A percentile compares a stretch with the other conserved stretches of the same genome.
phyloP scores from a whole-genome alignment of 2,797 vertebrate genomes.

The Micrastur ruficollis region DNA sequence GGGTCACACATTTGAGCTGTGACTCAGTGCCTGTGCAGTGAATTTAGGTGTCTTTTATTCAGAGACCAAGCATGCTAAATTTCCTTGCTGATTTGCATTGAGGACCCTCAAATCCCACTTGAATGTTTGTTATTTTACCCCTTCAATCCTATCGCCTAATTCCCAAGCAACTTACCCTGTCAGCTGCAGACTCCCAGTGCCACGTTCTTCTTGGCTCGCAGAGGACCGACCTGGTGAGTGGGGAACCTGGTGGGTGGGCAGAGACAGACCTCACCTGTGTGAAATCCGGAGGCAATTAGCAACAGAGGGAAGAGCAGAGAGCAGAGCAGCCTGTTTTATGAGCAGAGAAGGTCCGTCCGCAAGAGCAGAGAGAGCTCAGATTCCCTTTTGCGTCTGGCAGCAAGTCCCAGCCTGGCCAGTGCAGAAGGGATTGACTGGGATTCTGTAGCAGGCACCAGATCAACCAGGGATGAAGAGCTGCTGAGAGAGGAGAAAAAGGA shows the following conservation, averaged over 20 bases:
- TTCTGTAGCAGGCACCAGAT: neutral
- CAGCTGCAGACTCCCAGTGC: neutral
- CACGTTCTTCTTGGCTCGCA: accelerated
- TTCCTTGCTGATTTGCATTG: neutral
- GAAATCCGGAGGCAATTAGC: neutral
- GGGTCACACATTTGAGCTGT: neutral
- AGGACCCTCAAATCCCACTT: neutral
- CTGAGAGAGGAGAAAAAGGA: neutral
- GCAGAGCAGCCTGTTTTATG: neutral
- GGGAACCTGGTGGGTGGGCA: neutral
- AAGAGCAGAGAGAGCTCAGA: neutral
- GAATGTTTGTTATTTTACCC: neutral
- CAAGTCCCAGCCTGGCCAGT: neutral
- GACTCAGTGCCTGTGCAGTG: neutral
- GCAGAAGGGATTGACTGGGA: neutral
- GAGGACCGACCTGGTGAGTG: neutral
- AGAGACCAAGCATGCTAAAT: neutral
- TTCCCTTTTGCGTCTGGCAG: neutral
- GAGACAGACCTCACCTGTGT: neutral
- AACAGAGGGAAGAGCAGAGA: neutral
- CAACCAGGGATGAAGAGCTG: neutral
- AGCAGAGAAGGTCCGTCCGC: neutral
- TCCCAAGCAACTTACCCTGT: neutral
- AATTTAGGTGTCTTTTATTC: neutral
- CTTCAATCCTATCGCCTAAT: neutral